Base-by-base conservation (phyloP, 2,888 invertebrate species). In the Drosophila setosimentum region DNA sequence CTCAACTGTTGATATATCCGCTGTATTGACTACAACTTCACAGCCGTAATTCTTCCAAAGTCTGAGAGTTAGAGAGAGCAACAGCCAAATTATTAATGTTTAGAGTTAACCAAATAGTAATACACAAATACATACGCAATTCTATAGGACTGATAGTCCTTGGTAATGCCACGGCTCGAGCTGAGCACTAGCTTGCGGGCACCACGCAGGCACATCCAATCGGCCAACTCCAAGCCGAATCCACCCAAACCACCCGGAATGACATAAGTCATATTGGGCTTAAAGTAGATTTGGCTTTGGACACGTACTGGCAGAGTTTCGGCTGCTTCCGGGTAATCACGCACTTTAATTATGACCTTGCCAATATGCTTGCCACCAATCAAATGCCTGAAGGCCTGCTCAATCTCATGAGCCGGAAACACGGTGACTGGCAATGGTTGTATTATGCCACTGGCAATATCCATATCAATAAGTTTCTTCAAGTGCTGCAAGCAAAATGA, bases 221-320 rank as follows among this genome's bases (percentile, higher is more conserved):
- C 96, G 0, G 96, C 95, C 55, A 98, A 92, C 92, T 99, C 98
- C 55, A 99, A 94, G 7, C 98, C 99, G 90, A 99, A 97, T 0
- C 98, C 98, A 50, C 99, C 99, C 0, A 99, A 94, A 51, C 98
- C 98, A 16, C 97, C 97, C 1, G 96, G 94, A 6, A 97, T 94
- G 0, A 97, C 88, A 93, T 97, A 95, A 13, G 81, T 81, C 18
- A 89, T 60, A 8, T 91, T 70, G 0, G 87, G 77, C n/a, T 90
- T 88, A 35, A 92, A 93, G 70, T 92, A 93, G 0, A 91, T 63
- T 73, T 92, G 91, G 6, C 80, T 89, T 3, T 87, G 29, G 0
- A 91, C 91, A 16, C 81, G 76, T n/a, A 93, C 85, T 1, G 93
- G 92, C 27, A 89, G 27, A 2, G 92, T 91, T 7, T 74, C 72